Evolutionary conservation across 2,113 vertebrate species (phyloP).

Genomic region (Pelobates fuscus): DNA sequence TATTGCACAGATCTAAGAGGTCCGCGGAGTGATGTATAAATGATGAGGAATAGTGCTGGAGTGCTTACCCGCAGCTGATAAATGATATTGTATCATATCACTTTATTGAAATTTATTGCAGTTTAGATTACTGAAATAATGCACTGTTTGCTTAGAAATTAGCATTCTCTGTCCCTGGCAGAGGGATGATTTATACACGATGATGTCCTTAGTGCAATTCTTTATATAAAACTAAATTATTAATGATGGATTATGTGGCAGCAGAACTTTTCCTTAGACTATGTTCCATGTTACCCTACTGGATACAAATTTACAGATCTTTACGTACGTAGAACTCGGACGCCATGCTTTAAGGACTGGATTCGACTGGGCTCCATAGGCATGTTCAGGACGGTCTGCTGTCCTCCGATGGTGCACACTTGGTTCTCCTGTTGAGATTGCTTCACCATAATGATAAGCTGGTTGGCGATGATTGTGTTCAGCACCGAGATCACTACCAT

Average conservation of each 20-base stretch:
- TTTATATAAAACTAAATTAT: background rate
- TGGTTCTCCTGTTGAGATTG: conserved; percentile 87
- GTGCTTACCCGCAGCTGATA: background rate
- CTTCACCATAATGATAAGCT: conserved; percentile 87
- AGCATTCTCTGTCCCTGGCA: background rate
- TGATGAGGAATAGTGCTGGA: conserved; percentile 13
- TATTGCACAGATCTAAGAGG: conserved; percentile 7
- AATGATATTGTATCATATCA: conserved; percentile 1
- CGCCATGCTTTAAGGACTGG: conserved; percentile 89
- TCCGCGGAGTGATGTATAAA: conserved; percentile 1
- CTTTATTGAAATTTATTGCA: background rate
- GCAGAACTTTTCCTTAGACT: background rate
- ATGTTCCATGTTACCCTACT: conserved; percentile 67
- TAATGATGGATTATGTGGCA: background rate
- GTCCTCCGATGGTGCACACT: conserved; percentile 76
- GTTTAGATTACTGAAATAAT: background rate
- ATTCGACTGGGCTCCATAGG: conserved; percentile 85
- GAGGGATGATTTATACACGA: background rate
- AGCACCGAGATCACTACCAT: conserved; percentile 88
- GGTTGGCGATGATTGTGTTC: conserved; percentile 92
- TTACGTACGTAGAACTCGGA: conserved; percentile 88
- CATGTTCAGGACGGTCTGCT: conserved; percentile 79
- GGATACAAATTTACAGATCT: background rate
- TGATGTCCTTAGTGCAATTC: background rate
- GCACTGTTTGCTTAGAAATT: background rate